Conservation (phyloP, 2,113 vertebrate genomes). For the Sus scrofa region T2T-Sscrofa CM000812.6:136285001-136285500, state of each 20-base stretch:
- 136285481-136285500: background rate
- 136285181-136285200: constrained; percentile 23
- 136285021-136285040: background rate
- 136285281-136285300: background rate
- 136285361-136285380: background rate
- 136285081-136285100: background rate
- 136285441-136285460: background rate
- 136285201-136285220: constrained; percentile 49
- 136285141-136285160: constrained; percentile 27
- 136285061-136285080: background rate
- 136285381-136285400: background rate
- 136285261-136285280: background rate
- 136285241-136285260: background rate
- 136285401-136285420: background rate
- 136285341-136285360: background rate
- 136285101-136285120: background rate
- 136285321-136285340: background rate
- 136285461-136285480: background rate
- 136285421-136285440: background rate
- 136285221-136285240: constrained; percentile 22
- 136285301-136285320: background rate
- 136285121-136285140: background rate
- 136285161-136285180: constrained; percentile 39
- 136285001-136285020: background rate
- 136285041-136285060: background rate